Base-by-base conservation (phyloP, 2,888 invertebrate species). In the Mesorhabditis spiculigera region DNA sequence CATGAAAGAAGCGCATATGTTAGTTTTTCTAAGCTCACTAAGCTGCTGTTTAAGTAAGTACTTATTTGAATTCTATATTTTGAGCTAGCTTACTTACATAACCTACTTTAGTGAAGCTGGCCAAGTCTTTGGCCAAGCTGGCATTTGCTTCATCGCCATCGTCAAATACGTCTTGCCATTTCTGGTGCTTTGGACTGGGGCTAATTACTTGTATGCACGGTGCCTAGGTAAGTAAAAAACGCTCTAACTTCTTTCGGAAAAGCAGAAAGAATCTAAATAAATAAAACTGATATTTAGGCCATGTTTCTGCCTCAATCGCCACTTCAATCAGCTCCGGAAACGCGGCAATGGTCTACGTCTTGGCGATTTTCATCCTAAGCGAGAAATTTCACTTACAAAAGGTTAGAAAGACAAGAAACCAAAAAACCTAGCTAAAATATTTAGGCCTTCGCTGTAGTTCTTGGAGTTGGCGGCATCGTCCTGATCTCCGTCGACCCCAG, bases 281-380 rank as follows among this genome's bases (percentile, higher is more conserved):
- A 50, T 13, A 50, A n/a, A 50, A 50, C n/a, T 50, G 8, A 50
- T 13, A n/a, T 50, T 50, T 50, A 50, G 58, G 58, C 58, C 58
- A 50, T n/a, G 58, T 50, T 50, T 50, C 58, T 10, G 58, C 86
- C 13, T 79, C 85, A 44, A 86, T 87, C 65, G 86, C 86, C 16
- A 83, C 86, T 4, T 86, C 86, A 0, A 82, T 87, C 63, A 86
- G 86, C 69, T 84, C 86, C 58, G 86, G 86, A 70, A 87, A 87
- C 76, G 83, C 86, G 50, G 87, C 86, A 62, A 86, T 87, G 66
- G 86, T 87, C n/a, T 87, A 87, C 73, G 78, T 87, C 69, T 69
- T 87, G 66, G 85, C 86, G 1, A 86, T 87, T 82, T 80, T 87
- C 61, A 73, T 87, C 5, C 78, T 87, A n/a, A 83, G 85, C 66